phyloP scores from a whole-genome alignment of 2,888 invertebrate species.

The Hipparchia semele region DNA sequence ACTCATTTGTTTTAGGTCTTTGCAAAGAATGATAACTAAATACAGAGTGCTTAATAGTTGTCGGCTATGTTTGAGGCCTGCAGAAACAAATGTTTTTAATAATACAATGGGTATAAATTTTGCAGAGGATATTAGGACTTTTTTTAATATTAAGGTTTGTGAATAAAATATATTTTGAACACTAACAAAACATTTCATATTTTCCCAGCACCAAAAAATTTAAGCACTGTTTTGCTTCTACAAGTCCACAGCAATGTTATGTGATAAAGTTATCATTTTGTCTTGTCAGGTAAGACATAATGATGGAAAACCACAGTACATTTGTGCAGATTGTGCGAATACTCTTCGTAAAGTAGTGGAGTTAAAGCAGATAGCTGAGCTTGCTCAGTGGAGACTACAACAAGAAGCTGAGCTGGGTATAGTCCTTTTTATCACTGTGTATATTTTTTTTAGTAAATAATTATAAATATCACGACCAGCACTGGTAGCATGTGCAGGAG shows the following conservation, averaged over 20 bases:
- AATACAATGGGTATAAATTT: background rate
- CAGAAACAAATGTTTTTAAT: constrained; percentile 20
- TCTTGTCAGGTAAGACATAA: background rate
- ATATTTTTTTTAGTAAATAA: no score
- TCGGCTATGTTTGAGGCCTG: constrained; percentile 16
- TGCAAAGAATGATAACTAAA: constrained; percentile 1
- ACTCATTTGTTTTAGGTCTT: constrained; percentile 7
- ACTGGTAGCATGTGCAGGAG: no score
- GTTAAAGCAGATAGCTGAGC: constrained; percentile 7
- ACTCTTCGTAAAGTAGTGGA: constrained; percentile 3
- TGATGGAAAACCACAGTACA: constrained; percentile 16
- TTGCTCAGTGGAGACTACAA: constrained; percentile 12
- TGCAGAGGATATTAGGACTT: constrained; percentile 7
- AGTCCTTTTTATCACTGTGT: no score
- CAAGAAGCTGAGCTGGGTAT: constrained; percentile 4
- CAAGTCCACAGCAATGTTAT: no score
- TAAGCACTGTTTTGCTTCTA: no score
- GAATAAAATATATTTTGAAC: background rate
- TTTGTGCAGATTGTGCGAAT: constrained; percentile 2
- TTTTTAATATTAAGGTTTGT: constrained; percentile 22
- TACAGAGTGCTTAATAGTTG: background rate
- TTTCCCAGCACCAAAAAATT: no score
- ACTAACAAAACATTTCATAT: no score
- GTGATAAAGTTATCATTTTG: background rate
- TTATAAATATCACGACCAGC: no score